Conservation (phyloP, 2,888 invertebrate species). For the Noctua pronuba region DNA sequence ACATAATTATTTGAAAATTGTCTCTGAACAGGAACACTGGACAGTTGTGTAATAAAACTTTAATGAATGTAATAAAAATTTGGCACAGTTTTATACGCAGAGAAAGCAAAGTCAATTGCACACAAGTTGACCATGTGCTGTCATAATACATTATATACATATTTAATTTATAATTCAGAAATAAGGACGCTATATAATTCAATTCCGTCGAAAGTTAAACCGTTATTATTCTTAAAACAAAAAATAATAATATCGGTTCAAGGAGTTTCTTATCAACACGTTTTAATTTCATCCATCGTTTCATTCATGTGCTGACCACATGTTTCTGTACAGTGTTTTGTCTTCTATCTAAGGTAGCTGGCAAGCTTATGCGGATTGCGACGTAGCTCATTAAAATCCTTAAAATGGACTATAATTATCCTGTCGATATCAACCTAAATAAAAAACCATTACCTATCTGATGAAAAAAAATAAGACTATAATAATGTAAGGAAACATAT, state of each 20-base stretch:
- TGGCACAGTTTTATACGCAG: constrained; percentile 8
- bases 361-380: not conserved
- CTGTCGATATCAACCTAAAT: not conserved
- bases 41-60: constrained; percentile 10
- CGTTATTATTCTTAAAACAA: not conserved
- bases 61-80: constrained; percentile 16
- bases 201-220: not conserved
- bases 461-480: too few relatives aligned
- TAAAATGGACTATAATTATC: not conserved
- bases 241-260: not conserved
- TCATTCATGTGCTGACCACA: constrained; percentile 59
- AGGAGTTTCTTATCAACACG: constrained; percentile 19
- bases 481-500: not conserved
- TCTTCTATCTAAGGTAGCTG: not conserved
- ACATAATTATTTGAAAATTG: not conserved
- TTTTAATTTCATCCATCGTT: constrained; percentile 47
- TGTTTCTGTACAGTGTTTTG: constrained; percentile 36
- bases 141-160: constrained; percentile 4
- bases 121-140: constrained; percentile 39
- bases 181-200: constrained; percentile 2
- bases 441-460: not conserved
- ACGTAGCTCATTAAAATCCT: not conserved
- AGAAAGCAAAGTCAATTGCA: constrained; percentile 42
- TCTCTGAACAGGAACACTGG: not conserved
- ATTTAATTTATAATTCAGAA: not conserved